Evolutionary conservation across 2,888 invertebrate genomes (phyloP).

Genomic region (Ophion obscuratus): DNA sequence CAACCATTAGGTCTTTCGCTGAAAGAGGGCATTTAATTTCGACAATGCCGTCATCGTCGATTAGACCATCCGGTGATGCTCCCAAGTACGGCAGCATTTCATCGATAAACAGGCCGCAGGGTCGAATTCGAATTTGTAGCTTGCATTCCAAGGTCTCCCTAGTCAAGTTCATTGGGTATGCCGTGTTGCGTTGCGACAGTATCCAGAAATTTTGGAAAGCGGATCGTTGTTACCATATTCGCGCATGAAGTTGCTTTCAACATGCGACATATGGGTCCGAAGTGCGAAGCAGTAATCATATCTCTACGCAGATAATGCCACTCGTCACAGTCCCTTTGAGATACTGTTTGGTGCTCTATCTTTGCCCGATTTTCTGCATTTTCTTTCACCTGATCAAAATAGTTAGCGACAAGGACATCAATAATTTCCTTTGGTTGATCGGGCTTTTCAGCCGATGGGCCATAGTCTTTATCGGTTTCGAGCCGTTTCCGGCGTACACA

Average conservation of each 20-base stretch:
- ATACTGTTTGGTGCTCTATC: slow-evolving; percentile 40
- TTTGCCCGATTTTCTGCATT: not conserved
- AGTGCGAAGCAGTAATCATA: slow-evolving; percentile 65
- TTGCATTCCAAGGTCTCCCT: slow-evolving; percentile 18
- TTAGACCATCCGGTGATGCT: slow-evolving; percentile 70
- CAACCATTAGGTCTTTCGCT: slow-evolving; percentile 49
- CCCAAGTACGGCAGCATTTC: slow-evolving; percentile 63
- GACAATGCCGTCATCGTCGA: slow-evolving; percentile 59
- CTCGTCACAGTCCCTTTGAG: not conserved
- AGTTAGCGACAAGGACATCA: not conserved
- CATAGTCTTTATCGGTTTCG: slow-evolving; percentile 7
- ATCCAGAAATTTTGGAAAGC: slow-evolving; percentile 56
- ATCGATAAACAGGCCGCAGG: slow-evolving; percentile 73
- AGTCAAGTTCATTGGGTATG: slow-evolving; percentile 61
- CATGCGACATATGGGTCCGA: slow-evolving; percentile 61
- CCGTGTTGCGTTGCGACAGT: slow-evolving; percentile 60
- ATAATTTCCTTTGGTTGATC: not conserved
- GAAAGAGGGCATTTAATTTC: no score
- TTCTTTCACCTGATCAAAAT: slow-evolving; percentile 6
- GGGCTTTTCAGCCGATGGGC: slow-evolving; percentile 7
- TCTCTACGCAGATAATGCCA: slow-evolving; percentile 35
- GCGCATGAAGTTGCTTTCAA: slow-evolving; percentile 52
- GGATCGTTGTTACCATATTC: slow-evolving; percentile 54
- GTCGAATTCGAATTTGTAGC: slow-evolving; percentile 47
- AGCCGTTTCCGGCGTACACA: not conserved